Evolutionary conservation across 2,113 vertebrate species (phyloP).

Genomic region (Centropus bengalensis): DNA sequence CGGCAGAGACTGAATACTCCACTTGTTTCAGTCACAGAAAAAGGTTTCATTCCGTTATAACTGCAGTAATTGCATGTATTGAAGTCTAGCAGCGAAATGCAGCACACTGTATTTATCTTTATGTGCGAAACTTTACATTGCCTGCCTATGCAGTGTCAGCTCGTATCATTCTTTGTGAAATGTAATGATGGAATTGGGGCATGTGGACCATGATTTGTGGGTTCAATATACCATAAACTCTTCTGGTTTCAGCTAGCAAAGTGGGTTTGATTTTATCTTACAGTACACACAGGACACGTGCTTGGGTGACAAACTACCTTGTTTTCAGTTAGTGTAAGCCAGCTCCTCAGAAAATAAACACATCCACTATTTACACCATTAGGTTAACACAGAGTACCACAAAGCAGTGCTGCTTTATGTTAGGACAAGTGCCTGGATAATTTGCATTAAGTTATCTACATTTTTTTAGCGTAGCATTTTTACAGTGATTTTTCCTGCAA

Average conservation of each 20-base stretch:
- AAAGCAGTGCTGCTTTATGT: neutral
- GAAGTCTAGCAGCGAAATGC: conserved; percentile 30
- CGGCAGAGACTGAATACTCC: neutral
- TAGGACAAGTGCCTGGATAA: neutral
- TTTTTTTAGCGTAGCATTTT: neutral
- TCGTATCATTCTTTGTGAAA: conserved; percentile 13
- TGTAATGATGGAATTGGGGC: conserved; percentile 4
- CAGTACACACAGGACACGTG: neutral
- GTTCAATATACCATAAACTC: conserved; percentile 21
- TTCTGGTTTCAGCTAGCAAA: conserved; percentile 1
- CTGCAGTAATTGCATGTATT: conserved; percentile 38
- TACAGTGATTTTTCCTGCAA: neutral
- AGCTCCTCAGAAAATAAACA: neutral
- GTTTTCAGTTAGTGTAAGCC: neutral
- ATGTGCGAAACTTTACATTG: conserved; percentile 38
- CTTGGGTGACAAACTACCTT: neutral
- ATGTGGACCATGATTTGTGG: conserved; percentile 47
- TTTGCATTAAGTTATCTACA: neutral
- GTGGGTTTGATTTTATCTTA: conserved; percentile 21
- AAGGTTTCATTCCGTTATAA: conserved; percentile 28
- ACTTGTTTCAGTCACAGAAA: conserved; percentile 19
- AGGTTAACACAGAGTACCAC: neutral
- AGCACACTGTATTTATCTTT: conserved; percentile 49
- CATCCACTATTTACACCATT: neutral
- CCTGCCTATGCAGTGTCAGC: neutral